Percentiles rank a stretch among this genome's conserved stretches.
phyloP scores from a whole-genome alignment of 2,888 invertebrate genomes.

The Conops quadrifasciatus region DNA sequence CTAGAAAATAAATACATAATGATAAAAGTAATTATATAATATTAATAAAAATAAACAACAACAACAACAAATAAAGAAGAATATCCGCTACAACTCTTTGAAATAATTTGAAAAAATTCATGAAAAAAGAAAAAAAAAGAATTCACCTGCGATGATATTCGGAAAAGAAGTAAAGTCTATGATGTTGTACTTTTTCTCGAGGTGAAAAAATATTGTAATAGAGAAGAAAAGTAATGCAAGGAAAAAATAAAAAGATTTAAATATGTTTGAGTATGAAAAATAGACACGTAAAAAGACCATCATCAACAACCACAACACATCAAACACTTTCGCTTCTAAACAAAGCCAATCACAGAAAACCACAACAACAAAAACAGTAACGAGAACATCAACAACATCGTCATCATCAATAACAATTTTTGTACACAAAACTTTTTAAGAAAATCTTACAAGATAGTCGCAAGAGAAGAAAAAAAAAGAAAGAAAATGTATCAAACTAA shows the following conservation, averaged over 20 bases:
- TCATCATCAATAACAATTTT: neutral
- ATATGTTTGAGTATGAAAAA: constrained; percentile 11
- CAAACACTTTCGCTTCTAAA: constrained; percentile 1
- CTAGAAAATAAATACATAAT: constrained; percentile 71
- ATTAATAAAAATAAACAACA: constrained; percentile 49
- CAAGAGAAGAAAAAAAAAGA: constrained; percentile 1
- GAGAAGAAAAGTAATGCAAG: neutral
- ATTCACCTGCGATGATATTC: constrained; percentile 39
- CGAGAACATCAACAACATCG: constrained; percentile 45
- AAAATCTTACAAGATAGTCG: constrained; percentile 3
- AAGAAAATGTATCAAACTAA: constrained; percentile 38
- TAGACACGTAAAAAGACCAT: constrained; percentile 2
- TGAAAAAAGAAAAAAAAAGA: constrained; percentile 47
- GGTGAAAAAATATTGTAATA: constrained; percentile 34
- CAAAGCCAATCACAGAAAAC: neutral
- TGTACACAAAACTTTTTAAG: constrained; percentile 5
- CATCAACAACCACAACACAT: neutral
- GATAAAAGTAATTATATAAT: constrained; percentile 53
- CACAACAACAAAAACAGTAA: constrained; percentile 11
- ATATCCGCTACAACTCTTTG: constrained; percentile 58
- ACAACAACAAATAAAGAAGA: constrained; percentile 49
- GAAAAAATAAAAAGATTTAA: neutral
- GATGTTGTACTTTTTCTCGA: neutral
- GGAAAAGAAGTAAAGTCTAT: constrained; percentile 37
- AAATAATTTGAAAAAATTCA: constrained; percentile 52